Conservation (phyloP, 2,113 vertebrate species). For the Nothocercus nigrocapillus region DNA sequence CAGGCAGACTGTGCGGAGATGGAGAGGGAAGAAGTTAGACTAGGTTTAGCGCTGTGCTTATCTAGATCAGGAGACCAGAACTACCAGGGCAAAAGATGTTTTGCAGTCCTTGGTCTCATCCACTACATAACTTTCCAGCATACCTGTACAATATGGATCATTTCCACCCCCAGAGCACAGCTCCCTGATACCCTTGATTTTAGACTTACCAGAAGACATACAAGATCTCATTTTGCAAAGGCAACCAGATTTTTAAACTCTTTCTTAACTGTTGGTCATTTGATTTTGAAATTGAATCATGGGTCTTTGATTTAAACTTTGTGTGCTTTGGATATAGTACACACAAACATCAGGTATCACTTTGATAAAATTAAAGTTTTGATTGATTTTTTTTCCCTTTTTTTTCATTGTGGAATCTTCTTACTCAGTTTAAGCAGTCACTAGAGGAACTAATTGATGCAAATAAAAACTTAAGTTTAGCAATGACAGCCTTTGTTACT, state of each 20-base stretch:
- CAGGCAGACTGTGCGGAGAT: not conserved
- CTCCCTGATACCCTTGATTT: not conserved
- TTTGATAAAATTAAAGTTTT: not conserved
- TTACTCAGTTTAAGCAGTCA: not conserved
- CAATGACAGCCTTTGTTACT: not conserved
- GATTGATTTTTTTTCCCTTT: not conserved
- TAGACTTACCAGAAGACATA: not conserved
- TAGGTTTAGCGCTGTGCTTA: not conserved
- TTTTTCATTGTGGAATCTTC: not conserved
- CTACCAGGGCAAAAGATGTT: not conserved
- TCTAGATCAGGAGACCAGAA: not conserved
- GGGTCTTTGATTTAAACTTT: not conserved
- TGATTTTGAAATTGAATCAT: not conserved
- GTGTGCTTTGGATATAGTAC: not conserved
- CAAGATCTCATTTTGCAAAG: not conserved
- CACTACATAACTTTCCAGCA: not conserved
- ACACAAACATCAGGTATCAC: not conserved
- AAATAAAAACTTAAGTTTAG: not conserved
- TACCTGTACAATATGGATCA: not conserved
- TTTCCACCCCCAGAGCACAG: not conserved
- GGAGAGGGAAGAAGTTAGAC: not conserved
- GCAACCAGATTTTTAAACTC: not conserved
- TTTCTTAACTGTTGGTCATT: not conserved
- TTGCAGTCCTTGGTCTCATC: not conserved
- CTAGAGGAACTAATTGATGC: not conserved